Evolutionary conservation across 2,797 vertebrate species (phyloP).

Genomic region (Tiaroga cobitis): DNA sequence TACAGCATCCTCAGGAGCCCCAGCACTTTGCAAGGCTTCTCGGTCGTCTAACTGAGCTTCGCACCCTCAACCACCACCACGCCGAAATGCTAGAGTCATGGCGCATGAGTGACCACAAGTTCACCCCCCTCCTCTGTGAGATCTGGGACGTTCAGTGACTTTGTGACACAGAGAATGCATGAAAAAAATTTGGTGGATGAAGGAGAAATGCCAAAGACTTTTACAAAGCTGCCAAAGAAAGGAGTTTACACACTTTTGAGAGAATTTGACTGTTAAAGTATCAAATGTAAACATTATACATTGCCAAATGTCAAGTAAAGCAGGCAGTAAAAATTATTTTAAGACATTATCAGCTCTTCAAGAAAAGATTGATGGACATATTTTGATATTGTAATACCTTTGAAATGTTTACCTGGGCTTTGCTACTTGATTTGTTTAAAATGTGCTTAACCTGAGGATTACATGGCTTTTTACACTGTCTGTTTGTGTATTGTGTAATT

Average conservation of each 20-base stretch:
- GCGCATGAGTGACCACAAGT: conserved; percentile 93
- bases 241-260: conserved; percentile 17
- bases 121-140: conserved; percentile 96
- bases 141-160: conserved; percentile 97
- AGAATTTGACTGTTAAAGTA: background rate
- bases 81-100: conserved; percentile 96
- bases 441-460: background rate
- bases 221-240: conserved; percentile 16
- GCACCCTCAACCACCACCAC: conserved; percentile 95
- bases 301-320: conserved; percentile 4
- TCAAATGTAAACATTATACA: background rate
- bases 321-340: background rate
- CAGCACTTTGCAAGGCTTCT: conserved; percentile 96
- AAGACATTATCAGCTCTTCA: background rate
- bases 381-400: conserved; percentile 22
- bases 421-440: conserved; percentile 15
- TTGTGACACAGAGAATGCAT: background rate
- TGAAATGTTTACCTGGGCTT: conserved; percentile 22
- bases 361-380: background rate
- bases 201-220: conserved; percentile 19
- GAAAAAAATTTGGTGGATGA: background rate
- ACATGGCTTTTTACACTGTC: conserved; percentile 17
- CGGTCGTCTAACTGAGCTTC: conserved; percentile 92
- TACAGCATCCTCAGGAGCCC: conserved; percentile 87
- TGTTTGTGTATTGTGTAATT: conserved; percentile 28